A percentile compares a stretch with the other conserved stretches of the same genome.
Evolutionary conservation across 2,888 invertebrate genomes (phyloP).

Genomic region (Dermolepida albohirtum): DNA sequence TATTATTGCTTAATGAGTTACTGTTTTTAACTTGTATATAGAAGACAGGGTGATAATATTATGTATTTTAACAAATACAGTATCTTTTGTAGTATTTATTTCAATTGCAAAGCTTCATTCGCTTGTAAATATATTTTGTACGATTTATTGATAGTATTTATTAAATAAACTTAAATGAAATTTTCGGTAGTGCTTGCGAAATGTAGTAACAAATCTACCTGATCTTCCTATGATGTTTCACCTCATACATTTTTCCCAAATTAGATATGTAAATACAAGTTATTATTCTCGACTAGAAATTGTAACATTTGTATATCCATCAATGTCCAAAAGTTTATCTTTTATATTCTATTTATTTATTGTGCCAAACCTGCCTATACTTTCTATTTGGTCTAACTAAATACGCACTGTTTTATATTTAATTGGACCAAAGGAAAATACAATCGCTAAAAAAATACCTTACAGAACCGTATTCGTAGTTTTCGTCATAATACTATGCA

Average conservation of each 20-base stretch:
- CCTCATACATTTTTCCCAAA: slow-evolving; percentile 9
- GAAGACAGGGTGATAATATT: slow-evolving; percentile 64
- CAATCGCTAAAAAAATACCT: no score
- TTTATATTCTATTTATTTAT: not conserved
- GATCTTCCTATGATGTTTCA: slow-evolving; percentile 33
- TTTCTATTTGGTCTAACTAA: no score
- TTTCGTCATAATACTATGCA: no score
- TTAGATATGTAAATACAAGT: slow-evolving; percentile 26
- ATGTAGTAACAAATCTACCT: slow-evolving; percentile 23
- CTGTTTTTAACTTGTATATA: slow-evolving; percentile 59
- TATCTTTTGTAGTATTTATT: slow-evolving; percentile 48
- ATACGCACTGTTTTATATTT: no score
- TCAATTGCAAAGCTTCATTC: slow-evolving; percentile 41
- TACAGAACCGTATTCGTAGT: no score
- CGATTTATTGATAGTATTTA: slow-evolving; percentile 40
- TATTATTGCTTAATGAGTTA: slow-evolving; percentile 43
- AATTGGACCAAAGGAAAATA: no score
- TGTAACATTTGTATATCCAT: not conserved
- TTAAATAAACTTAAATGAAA: slow-evolving; percentile 33
- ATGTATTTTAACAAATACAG: slow-evolving; percentile 49
- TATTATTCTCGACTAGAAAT: slow-evolving; percentile 5
- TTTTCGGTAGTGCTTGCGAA: slow-evolving; percentile 44
- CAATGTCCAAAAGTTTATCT: slow-evolving; percentile 1
- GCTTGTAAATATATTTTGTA: slow-evolving; percentile 46
- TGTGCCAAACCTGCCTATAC: no score